These are phyloP conservation scores for Nasonia oneida DNA, from an alignment of 2,888 invertebrate species.

Conservation along the genomic window DNA sequence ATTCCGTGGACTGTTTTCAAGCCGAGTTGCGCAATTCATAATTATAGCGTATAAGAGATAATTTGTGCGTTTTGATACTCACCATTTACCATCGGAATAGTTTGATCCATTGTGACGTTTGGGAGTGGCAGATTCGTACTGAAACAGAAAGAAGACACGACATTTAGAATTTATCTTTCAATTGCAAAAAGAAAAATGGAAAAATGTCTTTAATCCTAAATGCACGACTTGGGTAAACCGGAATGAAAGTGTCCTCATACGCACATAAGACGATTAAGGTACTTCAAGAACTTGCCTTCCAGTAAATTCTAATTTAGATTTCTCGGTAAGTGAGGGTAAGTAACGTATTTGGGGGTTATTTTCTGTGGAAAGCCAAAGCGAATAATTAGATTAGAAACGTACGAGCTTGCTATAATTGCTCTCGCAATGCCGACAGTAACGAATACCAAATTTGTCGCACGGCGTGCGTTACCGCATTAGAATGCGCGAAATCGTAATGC, in stretches of 20 bases:
- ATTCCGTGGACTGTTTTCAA: neutral
- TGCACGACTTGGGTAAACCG: neutral
- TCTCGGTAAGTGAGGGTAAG: slow-evolving; percentile 63
- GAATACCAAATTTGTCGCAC: slow-evolving; percentile 34
- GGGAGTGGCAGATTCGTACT: slow-evolving; percentile 73
- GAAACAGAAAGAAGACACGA: slow-evolving; percentile 64
- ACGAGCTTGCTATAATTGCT: slow-evolving; percentile 25
- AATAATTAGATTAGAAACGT: slow-evolving; percentile 66
- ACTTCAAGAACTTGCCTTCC: slow-evolving; percentile 68
- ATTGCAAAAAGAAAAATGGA: neutral
- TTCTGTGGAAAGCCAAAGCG: slow-evolving; percentile 66
- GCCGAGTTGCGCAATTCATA: neutral
- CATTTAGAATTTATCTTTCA: neutral
- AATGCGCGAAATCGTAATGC: neutral
- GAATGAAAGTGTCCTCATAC: neutral
- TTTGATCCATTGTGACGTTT: slow-evolving; percentile 73
- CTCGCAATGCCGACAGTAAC: slow-evolving; percentile 19
- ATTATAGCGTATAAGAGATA: neutral
- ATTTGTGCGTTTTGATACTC: slow-evolving; percentile 62
- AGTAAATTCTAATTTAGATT: slow-evolving; percentile 75
- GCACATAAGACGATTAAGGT: slow-evolving; percentile 25
- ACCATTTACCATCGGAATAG: slow-evolving; percentile 70
- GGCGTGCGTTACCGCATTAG: neutral
- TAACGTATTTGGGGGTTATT: slow-evolving; percentile 67
- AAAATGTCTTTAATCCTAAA: neutral